Base-by-base conservation (phyloP, 2,797 vertebrate species). In the Pachyuromys duprasi region DNA sequence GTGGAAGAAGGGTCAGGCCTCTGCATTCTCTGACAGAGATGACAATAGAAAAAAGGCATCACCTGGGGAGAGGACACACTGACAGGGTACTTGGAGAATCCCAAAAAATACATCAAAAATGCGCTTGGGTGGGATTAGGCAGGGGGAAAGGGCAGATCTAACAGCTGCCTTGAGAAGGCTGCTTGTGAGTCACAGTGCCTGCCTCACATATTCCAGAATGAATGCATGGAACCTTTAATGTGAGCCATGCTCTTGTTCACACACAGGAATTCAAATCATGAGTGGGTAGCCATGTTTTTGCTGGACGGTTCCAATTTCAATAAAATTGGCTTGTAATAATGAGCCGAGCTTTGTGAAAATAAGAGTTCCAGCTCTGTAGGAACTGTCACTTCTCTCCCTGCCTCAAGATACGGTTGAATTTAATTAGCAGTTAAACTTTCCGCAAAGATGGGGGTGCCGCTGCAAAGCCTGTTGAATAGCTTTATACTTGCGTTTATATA, bases 61-160 rank as follows among this genome's bases (percentile, higher is more conserved):
- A 98, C 95, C 92, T 99, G 36, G 42, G 60, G 18, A n/a, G 62
- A 33, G 31, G 28, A 67, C 62, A 49, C 20, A 3, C 42, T 83
- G 62, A 22, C 11, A 39, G 63, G 9, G 45, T 53, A 33, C 33
- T 53, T 31, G 31, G 28, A 49, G 39, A 99, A 99, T 86, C 99
- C 99, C 26, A 99, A 99, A 97, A 99, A 99, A 97, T 99, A 99
- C 97, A 99, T 99, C 99, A 97, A 99, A 99, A 98, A 99, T 99
- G 99, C 98, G 99, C 96, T 99, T 99, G 88, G 94, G 97, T 33
- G 99, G 99, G 89, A 98, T 99, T 97, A 99, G 94, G 97, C 99
- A 99, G 18, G 98, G 28, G 39, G 99, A 99, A 86, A 98, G 99
- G 95, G 75, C 62, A 14, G 75, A 49, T 1, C 28, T 49, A 17